A percentile compares a stretch with the other conserved stretches of the same genome.
These are phyloP conservation scores for Leistus spinibarbis DNA, from an alignment of 2,888 invertebrate species.

Conservation along the genomic window DNA sequence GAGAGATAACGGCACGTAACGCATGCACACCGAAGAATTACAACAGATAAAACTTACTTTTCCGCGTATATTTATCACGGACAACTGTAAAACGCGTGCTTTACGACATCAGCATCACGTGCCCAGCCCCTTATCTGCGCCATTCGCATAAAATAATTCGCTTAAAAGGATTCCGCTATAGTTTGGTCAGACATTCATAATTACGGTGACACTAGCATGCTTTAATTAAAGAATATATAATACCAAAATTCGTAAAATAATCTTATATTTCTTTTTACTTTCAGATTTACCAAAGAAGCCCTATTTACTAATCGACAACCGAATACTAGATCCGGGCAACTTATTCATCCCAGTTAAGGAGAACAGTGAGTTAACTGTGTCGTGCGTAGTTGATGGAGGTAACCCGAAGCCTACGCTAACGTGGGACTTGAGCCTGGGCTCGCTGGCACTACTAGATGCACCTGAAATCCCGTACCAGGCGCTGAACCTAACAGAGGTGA, in stretches of 20 bases:
- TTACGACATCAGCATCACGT: not conserved
- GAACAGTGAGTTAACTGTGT: conserved; percentile 79
- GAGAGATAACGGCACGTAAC: not conserved
- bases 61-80: not conserved
- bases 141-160: too few species aligned
- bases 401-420: conserved; percentile 70
- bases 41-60: not conserved
- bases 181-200: too few species aligned
- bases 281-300: conserved; percentile 84
- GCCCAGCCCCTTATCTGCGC: too few species aligned
- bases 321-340: conserved; percentile 83
- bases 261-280: conserved; percentile 51
- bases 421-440: conserved; percentile 70
- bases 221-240: not conserved
- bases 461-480: conserved; percentile 63
- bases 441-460: conserved; percentile 63
- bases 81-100: not conserved
- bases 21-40: not conserved
- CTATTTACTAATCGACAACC: conserved; percentile 84
- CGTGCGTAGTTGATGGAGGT: conserved; percentile 86
- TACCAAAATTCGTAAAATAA: too few species aligned
- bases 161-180: too few species aligned
- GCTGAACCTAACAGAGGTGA: conserved; percentile 54
- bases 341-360: conserved; percentile 87
- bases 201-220: too few species aligned